Conservation (phyloP, 2,888 invertebrate species). For the Amaurobius ferox region DNA sequence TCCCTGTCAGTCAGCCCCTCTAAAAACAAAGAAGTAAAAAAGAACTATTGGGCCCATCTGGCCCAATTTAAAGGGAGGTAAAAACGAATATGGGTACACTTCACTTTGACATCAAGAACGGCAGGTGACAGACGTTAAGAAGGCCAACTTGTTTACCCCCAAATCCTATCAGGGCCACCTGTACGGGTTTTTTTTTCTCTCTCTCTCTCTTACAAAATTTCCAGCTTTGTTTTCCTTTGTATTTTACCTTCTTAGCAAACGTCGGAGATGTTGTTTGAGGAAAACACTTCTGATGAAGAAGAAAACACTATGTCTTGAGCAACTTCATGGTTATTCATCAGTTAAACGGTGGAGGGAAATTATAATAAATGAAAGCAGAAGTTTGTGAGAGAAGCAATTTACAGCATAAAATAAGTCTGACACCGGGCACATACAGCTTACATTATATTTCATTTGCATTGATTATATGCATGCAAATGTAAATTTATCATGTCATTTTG, state of each 20-base stretch:
- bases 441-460: too few species aligned
- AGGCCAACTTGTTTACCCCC: conserved; percentile 36
- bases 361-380: too few species aligned
- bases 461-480: too few species aligned
- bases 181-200: not conserved
- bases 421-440: too few species aligned
- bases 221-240: not conserved
- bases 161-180: conserved; percentile 30
- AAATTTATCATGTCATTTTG: too few species aligned
- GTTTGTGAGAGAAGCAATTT: too few species aligned
- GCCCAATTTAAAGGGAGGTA: conserved; percentile 39
- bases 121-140: conserved; percentile 60
- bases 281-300: not conserved
- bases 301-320: too few species aligned
- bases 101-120: conserved; percentile 41
- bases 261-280: not conserved
- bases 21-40: conserved; percentile 6
- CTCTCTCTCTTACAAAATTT: too few species aligned
- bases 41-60: not conserved
- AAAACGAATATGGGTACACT: conserved; percentile 35
- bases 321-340: too few species aligned
- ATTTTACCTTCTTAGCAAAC: not conserved
- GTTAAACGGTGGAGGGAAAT: too few species aligned
- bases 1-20: conserved; percentile 12
- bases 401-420: too few species aligned